These are phyloP conservation scores for Odontophorus gujanensis DNA, from an alignment of 2,113 vertebrate species.

Conservation along the genomic window DNA sequence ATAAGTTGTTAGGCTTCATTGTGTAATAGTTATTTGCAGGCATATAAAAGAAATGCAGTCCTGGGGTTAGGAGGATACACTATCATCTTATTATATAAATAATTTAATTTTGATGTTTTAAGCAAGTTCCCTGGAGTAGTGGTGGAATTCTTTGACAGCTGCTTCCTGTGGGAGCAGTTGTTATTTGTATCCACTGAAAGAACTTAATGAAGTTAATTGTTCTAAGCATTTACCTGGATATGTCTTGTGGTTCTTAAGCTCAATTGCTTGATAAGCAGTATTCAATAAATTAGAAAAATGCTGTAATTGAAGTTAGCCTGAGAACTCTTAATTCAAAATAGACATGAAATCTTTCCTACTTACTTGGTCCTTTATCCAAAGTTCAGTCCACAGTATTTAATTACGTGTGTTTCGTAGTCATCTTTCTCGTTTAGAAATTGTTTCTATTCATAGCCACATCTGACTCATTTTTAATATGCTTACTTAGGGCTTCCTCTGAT, in stretches of 20 bases:
- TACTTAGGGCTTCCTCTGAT: neutral
- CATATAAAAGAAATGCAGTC: neutral
- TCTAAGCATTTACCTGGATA: neutral
- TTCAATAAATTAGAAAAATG: neutral
- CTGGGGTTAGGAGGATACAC: neutral
- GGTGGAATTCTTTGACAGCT: neutral
- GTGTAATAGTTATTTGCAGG: neutral
- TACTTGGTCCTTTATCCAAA: neutral
- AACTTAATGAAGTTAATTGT: neutral
- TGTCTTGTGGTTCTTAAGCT: neutral
- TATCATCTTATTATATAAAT: neutral
- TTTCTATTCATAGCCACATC: neutral
- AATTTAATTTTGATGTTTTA: neutral
- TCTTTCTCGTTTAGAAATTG: neutral
- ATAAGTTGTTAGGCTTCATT: neutral
- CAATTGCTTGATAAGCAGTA: neutral
- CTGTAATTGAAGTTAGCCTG: neutral
- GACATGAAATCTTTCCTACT: neutral
- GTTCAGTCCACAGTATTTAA: neutral
- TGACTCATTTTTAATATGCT: neutral
- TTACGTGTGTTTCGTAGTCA: neutral
- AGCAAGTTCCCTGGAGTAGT: neutral
- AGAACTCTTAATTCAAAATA: neutral
- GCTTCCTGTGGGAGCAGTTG: neutral
- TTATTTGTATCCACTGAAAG: neutral